Evolutionary conservation across 1,140 invertebrate genomes (phyloP).

Genomic region (Steinernema feltiae): DNA sequence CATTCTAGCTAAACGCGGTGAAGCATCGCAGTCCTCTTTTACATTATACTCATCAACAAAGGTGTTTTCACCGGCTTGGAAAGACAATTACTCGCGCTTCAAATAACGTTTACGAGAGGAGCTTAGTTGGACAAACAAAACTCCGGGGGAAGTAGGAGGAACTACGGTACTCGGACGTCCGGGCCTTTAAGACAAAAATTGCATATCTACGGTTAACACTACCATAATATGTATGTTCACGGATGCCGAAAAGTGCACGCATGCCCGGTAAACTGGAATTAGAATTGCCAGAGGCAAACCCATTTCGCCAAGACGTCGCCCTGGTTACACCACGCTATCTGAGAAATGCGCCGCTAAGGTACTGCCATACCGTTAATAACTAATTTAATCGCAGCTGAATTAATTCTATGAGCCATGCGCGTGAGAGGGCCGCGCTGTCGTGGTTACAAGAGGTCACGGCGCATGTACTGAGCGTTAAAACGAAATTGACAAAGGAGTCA

Average conservation of each 20-base stretch:
- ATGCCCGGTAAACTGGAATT: not conserved
- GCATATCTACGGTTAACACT: not conserved
- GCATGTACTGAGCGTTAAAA: too few species aligned
- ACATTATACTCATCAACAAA: not conserved
- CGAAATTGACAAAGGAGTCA: too few species aligned
- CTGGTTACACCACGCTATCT: not conserved
- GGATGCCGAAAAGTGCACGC: not conserved
- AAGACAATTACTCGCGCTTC: not conserved
- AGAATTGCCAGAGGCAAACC: not conserved
- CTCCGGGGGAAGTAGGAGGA: too few species aligned
- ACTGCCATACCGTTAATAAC: not conserved
- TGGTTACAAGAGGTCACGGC: too few species aligned
- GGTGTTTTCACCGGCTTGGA: not conserved
- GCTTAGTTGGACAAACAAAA: not conserved
- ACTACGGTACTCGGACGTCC: too few species aligned
- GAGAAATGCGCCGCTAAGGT: not conserved
- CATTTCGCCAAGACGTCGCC: not conserved
- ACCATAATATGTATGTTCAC: not conserved
- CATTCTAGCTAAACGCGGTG: too few species aligned
- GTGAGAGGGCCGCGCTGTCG: not conserved
- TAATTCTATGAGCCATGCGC: not conserved
- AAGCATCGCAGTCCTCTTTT: not conserved
- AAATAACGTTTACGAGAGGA: not conserved
- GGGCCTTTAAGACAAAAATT: too few species aligned
- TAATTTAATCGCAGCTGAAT: not conserved